These are phyloP conservation scores for Schizopygopsis malacanthus DNA, from an alignment of 2,797 vertebrate genomes.

Conservation along the genomic window DNA sequence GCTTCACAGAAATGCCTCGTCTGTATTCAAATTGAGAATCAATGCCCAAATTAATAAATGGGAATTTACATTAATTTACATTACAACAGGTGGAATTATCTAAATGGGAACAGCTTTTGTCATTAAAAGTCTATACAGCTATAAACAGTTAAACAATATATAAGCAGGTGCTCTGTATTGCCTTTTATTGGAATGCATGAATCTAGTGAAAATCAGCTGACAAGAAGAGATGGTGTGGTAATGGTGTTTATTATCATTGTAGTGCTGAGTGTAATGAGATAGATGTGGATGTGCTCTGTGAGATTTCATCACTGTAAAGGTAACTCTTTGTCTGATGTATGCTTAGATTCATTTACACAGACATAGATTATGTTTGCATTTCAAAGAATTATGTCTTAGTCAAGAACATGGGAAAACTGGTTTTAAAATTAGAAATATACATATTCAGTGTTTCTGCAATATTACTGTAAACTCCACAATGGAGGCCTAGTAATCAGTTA, in stretches of 20 bases:
- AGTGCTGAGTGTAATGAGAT: not conserved
- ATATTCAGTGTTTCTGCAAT: not conserved
- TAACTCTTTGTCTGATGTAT: not conserved
- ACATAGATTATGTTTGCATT: not conserved
- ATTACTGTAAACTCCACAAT: not conserved
- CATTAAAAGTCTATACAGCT: not conserved
- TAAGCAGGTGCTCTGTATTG: not conserved
- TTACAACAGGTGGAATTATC: slow-evolving; percentile 1
- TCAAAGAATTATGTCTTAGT: not conserved
- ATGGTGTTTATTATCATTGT: slow-evolving; percentile 10
- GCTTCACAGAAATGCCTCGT: not conserved
- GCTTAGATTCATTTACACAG: slow-evolving; percentile 2
- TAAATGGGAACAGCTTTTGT: not conserved
- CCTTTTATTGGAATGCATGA: not conserved
- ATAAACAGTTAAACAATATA: slow-evolving; percentile 5
- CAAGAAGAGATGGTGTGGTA: not conserved
- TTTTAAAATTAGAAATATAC: not conserved
- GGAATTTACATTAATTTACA: not conserved
- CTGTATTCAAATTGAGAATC: not conserved
- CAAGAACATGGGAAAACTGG: not conserved
- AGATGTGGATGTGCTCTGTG: not conserved
- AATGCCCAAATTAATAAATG: not conserved
- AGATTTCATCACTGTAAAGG: slow-evolving; percentile 15
- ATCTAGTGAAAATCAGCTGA: not conserved
- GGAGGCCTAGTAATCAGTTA: not conserved